Percentiles rank a stretch among this genome's conserved stretches.
phyloP scores from a whole-genome alignment of 2,888 invertebrate genomes.

The Erebia ligea region DNA sequence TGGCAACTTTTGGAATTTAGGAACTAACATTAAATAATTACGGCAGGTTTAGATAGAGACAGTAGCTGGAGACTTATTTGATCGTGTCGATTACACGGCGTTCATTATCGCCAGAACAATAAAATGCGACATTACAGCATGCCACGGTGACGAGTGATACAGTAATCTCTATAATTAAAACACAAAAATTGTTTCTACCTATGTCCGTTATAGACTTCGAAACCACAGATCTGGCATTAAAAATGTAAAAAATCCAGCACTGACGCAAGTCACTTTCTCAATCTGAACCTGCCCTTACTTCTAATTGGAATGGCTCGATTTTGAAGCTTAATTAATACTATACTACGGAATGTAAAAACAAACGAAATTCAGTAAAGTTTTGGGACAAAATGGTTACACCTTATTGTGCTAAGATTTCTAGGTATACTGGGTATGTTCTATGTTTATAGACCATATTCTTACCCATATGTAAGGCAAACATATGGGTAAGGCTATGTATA shows the following conservation, averaged over 20 bases:
- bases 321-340: conserved; percentile 4
- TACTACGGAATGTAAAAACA: conserved; percentile 1
- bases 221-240: background rate
- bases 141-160: no score
- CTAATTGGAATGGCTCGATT: conserved; percentile 24
- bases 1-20: conserved; percentile 37
- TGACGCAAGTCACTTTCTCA: background rate
- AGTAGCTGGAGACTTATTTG: background rate
- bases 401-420: background rate
- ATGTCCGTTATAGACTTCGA: no score
- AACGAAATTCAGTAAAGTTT: background rate
- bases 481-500: background rate
- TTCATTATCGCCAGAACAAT: background rate
- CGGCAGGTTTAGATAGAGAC: background rate
- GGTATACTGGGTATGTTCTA: background rate
- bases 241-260: background rate
- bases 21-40: conserved; percentile 23
- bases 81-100: background rate
- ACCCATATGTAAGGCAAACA: no score
- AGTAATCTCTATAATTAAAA: no score
- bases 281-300: background rate
- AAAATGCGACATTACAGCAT: no score
- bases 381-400: background rate
- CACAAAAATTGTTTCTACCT: no score
- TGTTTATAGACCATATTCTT: no score